Evolutionary conservation across 2,888 invertebrate genomes (phyloP), one percentile per base, ranked within the genome.

Genomic region (Onthophagus sagittarius): DNA sequence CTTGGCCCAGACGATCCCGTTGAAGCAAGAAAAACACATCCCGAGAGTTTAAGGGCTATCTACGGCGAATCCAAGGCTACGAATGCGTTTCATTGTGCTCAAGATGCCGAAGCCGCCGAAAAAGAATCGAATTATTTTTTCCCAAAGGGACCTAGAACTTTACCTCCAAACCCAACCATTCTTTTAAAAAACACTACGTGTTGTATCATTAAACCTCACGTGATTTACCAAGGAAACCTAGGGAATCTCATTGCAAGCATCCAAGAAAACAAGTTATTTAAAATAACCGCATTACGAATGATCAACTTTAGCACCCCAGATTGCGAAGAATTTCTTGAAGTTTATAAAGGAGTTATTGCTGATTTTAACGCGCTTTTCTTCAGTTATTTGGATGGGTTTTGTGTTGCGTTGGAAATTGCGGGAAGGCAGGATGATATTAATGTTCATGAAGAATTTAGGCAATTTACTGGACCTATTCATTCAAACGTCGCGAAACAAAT

Each of bases 251-350:
- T 97, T 15, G 87, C 88, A 72, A 89, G 89, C 33, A 95, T 97
- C 69, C 89, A 90, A 74, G 90, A 92, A 13, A 79, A 80, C n/a
- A 90, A 90, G 72, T 92, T 93, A 0, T 97, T 94, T 81, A 87
- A 89, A 67, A 90, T 98, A 64, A 91, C 93, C 0, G 95, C 94
- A 0, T 86, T 97, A 75, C 92, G 93, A 84, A 92, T 94, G 90
- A 90, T 93, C 78, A 87, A 91, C 75, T 87, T 98, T 79, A 94
- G 93, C 79, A 91, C 91, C 76, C 89, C 92, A 0, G 94, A 96
- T 83, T 95, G 95, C 4, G 94, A 95, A 79, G 96, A 97, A 83
- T 97, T 97, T 86, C 91, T 93, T 81, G 97, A 97, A 86, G 93
- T 97, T 2, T 98, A 98, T 84, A 95, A 95, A 83, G 96, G 96